Conservation (phyloP, 2,113 vertebrate genomes). For the Orientallactaga bullata region DNA sequence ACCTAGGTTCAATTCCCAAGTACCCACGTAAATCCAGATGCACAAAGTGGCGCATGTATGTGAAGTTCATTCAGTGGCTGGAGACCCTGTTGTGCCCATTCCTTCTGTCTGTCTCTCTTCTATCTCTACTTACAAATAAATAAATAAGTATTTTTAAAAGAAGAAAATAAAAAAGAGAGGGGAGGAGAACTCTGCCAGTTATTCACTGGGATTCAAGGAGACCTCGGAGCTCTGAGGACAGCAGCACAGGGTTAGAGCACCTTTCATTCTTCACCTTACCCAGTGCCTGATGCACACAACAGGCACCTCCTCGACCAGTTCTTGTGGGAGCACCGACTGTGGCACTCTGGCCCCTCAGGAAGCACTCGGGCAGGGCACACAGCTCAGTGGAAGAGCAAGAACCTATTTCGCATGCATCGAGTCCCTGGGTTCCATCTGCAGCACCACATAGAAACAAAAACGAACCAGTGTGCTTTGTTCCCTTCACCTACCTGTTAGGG, state of each 20-base stretch:
- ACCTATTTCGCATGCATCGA: neutral
- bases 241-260: neutral
- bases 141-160: too few relatives aligned
- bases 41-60: too few relatives aligned
- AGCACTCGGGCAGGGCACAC: neutral
- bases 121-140: too few relatives aligned
- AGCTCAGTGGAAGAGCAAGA: neutral
- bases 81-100: too few relatives aligned
- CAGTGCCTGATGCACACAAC: neutral
- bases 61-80: too few relatives aligned
- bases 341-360: neutral
- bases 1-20: too few relatives aligned
- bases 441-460: neutral
- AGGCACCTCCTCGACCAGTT: too few relatives aligned
- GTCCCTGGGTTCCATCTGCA: neutral
- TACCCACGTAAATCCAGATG: too few relatives aligned
- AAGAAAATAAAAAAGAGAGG: too few relatives aligned
- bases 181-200: neutral
- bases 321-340: too few relatives aligned
- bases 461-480: neutral
- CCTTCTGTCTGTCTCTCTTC: too few relatives aligned
- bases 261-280: too few relatives aligned
- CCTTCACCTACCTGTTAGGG: neutral
- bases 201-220: neutral
- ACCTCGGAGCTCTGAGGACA: neutral